Conservation (phyloP, 2,797 vertebrate genomes). For the Coreius guichenoti region DNA sequence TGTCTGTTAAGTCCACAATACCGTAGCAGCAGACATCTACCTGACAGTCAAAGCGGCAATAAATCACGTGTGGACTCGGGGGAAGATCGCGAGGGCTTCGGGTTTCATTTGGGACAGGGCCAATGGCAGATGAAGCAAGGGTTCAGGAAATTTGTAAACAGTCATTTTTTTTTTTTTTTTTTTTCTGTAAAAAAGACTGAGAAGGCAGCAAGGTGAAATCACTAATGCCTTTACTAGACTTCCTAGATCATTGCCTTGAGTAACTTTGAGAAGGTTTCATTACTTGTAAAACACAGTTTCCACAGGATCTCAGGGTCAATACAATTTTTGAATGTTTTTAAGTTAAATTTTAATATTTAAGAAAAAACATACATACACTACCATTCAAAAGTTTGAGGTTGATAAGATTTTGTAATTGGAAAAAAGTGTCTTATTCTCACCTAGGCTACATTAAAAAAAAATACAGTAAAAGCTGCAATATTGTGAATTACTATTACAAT, state of each 20-base stretch:
- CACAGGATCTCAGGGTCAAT: background rate
- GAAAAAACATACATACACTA: background rate
- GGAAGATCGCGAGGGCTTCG: background rate
- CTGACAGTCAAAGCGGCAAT: background rate
- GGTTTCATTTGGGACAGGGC: background rate
- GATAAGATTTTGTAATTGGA: background rate
- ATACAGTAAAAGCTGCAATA: background rate
- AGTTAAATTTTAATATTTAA: background rate
- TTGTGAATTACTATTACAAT: background rate
- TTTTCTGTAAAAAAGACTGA: background rate
- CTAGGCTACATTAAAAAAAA: background rate
- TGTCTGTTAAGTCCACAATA: background rate
- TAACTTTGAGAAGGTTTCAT: no score
- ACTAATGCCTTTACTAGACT: background rate
- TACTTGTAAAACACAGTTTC: background rate
- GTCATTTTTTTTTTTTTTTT: background rate
- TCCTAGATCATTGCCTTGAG: background rate
- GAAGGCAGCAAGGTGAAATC: background rate
- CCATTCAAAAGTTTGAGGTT: background rate
- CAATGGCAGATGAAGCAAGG: background rate
- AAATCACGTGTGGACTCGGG: background rate
- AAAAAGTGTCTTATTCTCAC: background rate
- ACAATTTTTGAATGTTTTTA: background rate
- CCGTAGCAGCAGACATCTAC: background rate
- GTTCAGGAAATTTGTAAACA: background rate